Percentiles rank a stretch among this genome's conserved stretches.
These are phyloP conservation scores for Tipula lateralis DNA, from an alignment of 2,888 invertebrate genomes.

Conservation along the genomic window DNA sequence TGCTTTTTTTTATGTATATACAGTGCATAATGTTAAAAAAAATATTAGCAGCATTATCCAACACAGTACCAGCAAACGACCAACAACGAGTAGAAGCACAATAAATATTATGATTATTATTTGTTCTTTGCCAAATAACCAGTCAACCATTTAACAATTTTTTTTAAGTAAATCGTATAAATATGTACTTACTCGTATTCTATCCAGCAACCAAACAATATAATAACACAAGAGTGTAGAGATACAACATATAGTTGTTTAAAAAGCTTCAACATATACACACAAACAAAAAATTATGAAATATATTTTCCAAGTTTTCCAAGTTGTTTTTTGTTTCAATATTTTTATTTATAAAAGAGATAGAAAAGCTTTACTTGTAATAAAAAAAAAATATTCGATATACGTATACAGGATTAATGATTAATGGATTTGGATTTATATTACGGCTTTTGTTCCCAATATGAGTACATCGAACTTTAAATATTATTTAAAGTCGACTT, in stretches of 20 bases:
- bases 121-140: conserved; percentile 13
- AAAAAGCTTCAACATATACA: not conserved
- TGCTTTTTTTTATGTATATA: not conserved
- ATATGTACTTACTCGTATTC: not conserved
- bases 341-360: not conserved
- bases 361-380: not conserved
- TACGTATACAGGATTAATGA: not conserved
- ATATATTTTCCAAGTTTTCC: not conserved
- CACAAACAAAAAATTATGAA: not conserved
- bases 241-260: not conserved
- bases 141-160: conserved; percentile 14
- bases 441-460: not conserved
- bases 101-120: conserved; percentile 11
- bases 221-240: not conserved
- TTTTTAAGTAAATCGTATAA: not conserved
- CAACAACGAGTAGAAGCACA: not conserved
- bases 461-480: not conserved
- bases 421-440: not conserved
- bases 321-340: not conserved
- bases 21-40: not conserved
- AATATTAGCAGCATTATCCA: not conserved
- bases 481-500: not conserved
- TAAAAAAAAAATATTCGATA: too few relatives aligned
- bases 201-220: conserved; percentile 2
- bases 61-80: not conserved